Base-by-base conservation (phyloP, 2,113 vertebrate genomes). In the Andinoacara biseriatus region DNA sequence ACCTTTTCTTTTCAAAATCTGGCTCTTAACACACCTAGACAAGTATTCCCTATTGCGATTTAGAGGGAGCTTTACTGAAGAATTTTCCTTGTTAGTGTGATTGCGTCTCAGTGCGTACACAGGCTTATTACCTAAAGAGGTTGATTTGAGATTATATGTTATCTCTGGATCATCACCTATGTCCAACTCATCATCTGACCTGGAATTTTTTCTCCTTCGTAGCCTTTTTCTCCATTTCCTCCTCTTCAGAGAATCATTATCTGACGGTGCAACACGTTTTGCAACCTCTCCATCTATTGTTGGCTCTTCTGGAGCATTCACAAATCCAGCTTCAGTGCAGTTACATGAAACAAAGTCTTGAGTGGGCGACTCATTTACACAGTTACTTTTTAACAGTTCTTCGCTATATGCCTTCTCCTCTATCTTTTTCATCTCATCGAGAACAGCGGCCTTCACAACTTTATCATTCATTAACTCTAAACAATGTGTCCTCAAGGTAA, bases 401-500 rank as follows among this genome's bases (percentile, higher is more conserved):
- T 94, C 90, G 81, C 94, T 95, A 94, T 89, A 54, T 76, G 87
- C 74, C 26, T 85, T 88, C 26, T 94, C 92, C 26, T 96, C 96
- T 80, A 94, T 92, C 54, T 96, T 95, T 92, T 95, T 94, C 90
- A 93, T 96, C 93, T 97, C 96, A 88, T 86, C 95, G 58, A 97
- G 87, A 29, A 91, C 91, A 63, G 94, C 94, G 35, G 93, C 95
- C 83, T 94, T 88, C 63, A 95, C 94, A 18, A 95, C 96, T 59
- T 97, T 97, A 87, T 98, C 98, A 31, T 93, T 96, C 90, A 99
- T 87, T 62, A 99, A 91, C 1, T 96, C 96, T 69, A 97, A 94
- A 87, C 98, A 99, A 86, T 97, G 96, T 59, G 96, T 97, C 93
- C 97, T 97, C 90, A 99, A 96, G 91, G 98, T 98, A 69, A 98